Base-by-base conservation (phyloP, 2,113 vertebrate genomes). In the Python bivittatus region DNA sequence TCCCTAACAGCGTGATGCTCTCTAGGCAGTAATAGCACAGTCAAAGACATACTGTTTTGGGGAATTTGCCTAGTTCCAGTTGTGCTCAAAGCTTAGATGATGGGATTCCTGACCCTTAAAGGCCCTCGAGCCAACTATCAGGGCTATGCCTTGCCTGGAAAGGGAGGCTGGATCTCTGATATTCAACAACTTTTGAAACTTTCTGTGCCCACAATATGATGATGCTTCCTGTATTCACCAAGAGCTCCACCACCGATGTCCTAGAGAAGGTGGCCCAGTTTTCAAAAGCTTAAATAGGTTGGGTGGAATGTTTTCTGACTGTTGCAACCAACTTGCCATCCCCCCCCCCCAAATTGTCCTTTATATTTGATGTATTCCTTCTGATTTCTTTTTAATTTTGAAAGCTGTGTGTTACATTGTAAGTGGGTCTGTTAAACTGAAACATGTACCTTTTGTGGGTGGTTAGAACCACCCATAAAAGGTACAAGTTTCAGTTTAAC, bases 91-190 rank as follows among this genome's bases (percentile, higher is more conserved):
- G 64, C 12, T 72, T 54, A 0, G 48, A 64, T 0, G 91, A 84
- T 91, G 90, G 60, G 93, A 64, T 86, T 57, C 15, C 72, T 13
- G 54, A 60, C 68, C 64, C 8, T 0, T 57, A 2, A 42, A 10
- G 86, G 42, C 88, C 84, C 60, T 57, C 20, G 33, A 42, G 8
- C 86, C 53, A 22, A 44, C 54, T 84, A 86, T 95, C 94, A 0
- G 93, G 38, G 6, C 95, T 0, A 56, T 94, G 95, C 96, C 97
- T 95, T 89, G 94, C 95, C 96, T 96, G 95, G 94, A 97, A 96
- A 94, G 96, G 95, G 97, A 97, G 6, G 97, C 95, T 72, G 93
- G 88, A 93, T 23, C 94, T 88, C 95, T 95, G 96, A 91, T 6
- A 95, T 95, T 96, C 94, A 86, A 89, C 56, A 89, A 44, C 92